Conservation (phyloP, 2,888 invertebrate genomes). For the Ganaspis brasiliensis region DNA sequence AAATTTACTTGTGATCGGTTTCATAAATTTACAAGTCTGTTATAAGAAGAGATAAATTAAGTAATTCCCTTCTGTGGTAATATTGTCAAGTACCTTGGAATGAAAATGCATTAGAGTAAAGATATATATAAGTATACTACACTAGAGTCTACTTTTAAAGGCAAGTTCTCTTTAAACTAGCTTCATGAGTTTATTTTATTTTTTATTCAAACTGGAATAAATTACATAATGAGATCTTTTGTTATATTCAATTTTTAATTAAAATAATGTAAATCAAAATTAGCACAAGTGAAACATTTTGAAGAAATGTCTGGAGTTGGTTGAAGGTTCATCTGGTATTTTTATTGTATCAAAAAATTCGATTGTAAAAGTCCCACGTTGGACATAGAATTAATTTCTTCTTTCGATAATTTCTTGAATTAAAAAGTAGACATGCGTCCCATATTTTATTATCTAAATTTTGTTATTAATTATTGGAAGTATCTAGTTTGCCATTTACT, state of each 20-base stretch:
- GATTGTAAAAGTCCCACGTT: too few species aligned
- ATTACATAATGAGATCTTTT: not conserved
- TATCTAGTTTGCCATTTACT: too few species aligned
- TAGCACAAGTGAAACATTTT: too few species aligned
- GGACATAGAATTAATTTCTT: too few species aligned
- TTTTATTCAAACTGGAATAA: not conserved
- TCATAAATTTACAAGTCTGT: not conserved
- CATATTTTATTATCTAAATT: too few species aligned
- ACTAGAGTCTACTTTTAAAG: conserved; percentile 5
- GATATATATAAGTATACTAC: conserved; percentile 1
- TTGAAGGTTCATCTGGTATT: too few species aligned
- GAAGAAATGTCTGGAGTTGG: too few species aligned
- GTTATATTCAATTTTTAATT: not conserved
- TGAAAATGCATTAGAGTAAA: not conserved
- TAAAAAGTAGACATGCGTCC: too few species aligned
- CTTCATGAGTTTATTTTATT: conserved; percentile 6
- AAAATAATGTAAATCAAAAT: too few species aligned
- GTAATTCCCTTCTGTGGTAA: not conserved
- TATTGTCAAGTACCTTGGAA: not conserved
- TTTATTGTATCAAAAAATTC: too few species aligned
- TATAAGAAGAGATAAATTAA: not conserved
- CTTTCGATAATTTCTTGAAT: too few species aligned
- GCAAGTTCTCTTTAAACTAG: not conserved
- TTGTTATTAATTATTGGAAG: too few species aligned
- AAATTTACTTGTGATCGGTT: not conserved